Base-by-base conservation (phyloP, 2,113 vertebrate genomes). In the Phalacrocorax carbo region DNA sequence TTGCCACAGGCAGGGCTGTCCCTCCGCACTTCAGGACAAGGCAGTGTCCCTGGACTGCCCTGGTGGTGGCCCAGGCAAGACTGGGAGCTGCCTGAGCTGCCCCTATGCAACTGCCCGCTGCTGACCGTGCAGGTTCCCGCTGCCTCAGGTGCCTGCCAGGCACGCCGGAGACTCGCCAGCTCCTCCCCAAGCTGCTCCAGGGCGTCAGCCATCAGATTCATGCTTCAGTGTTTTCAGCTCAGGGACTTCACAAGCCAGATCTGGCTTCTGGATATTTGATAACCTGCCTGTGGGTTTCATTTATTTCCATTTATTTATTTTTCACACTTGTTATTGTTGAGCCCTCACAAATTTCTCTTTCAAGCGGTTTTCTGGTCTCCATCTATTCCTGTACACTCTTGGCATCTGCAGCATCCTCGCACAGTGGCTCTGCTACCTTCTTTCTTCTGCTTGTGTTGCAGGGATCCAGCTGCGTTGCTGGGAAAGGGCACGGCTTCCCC, bases 151-250 rank as follows among this genome's bases (percentile, higher is more conserved):
- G 30, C 49, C 87, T 11, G 1, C 26, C 36, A 26, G 46, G 4
- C 1, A 1, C 36, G 44, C 30, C 38, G 61, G 48, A 49, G 6
- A 38, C 40, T 38, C 13, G 1, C 10, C 34, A 2, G 7, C 26
- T 48, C 11, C 22, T 48, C 12, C 32, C 44, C 15, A 46, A 1
- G 22, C 23, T 15, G 36, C 48, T 69, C 54, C 80, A 38, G 36
- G 62, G 21, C 7, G 27, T 27, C 38, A 60, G n/a, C 42, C 18
- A 3, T 61, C 25, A 42, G 32, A 5, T 8, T 62, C 52, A 8
- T 4, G 23, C 34, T 27, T 21, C 82, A 22, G n/a, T 34, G 48
- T n/a, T 55, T 60, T 58, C 73, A 78, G 68, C 64, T 90, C 82
- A 64, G 15, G 15, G 8, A 38, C 13, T 38, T 55, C 71, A 55